phyloP scores from a whole-genome alignment of 2,797 vertebrate species.

The Geotrypetes seraphini region DNA sequence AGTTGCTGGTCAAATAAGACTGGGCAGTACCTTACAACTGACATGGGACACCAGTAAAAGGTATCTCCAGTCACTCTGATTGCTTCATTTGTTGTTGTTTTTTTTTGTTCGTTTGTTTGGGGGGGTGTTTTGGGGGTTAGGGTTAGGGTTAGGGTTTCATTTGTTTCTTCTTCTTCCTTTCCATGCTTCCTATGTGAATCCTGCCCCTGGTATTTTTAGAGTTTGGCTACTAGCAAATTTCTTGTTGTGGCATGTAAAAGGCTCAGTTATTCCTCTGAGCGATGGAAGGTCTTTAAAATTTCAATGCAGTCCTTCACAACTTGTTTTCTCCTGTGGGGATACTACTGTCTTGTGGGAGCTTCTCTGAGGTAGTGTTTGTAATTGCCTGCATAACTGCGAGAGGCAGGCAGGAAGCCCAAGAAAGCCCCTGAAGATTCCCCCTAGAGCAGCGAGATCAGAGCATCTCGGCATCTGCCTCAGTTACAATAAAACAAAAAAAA shows the following conservation, averaged over 20 bases:
- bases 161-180: too few relatives aligned
- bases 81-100: too few relatives aligned
- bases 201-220: background rate
- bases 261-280: slow-evolving; percentile 1
- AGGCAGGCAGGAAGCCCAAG: slow-evolving; percentile 17
- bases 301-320: slow-evolving; percentile 31
- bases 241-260: slow-evolving; percentile 4
- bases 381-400: slow-evolving; percentile 17
- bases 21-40: background rate
- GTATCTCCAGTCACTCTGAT: too few relatives aligned
- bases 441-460: background rate
- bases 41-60: background rate
- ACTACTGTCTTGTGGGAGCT: slow-evolving; percentile 29
- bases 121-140: too few relatives aligned
- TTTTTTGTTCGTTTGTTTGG: too few relatives aligned
- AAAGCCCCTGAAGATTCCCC: slow-evolving; percentile 11
- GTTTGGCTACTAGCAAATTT: slow-evolving; percentile 8
- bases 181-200: background rate
- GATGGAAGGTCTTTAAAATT: slow-evolving; percentile 23
- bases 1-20: background rate
- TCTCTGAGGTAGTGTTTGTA: slow-evolving; percentile 19
- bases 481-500: fast-evolving
- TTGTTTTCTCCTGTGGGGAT: slow-evolving; percentile 18
- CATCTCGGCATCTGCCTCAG: background rate
- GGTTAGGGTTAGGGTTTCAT: too few relatives aligned